Evolutionary conservation across 2,888 invertebrate genomes (phyloP).

Genomic region (Rhodophaea formosa): DNA sequence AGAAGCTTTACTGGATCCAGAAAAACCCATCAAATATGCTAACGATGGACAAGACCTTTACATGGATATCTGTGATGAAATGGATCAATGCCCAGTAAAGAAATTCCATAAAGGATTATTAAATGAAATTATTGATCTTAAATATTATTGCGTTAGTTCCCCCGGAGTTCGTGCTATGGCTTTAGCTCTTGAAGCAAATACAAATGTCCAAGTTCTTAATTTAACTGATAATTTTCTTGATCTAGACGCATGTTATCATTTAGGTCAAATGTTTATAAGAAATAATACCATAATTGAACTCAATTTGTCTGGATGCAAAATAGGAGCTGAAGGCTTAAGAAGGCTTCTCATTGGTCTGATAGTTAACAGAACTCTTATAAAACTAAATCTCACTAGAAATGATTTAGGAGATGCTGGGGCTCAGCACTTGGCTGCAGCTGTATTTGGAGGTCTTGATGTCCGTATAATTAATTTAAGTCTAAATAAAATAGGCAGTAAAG

Average conservation of each 20-base stretch:
- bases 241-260: slow-evolving; percentile 58
- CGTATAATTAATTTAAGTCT: slow-evolving; percentile 48
- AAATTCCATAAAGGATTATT: slow-evolving; percentile 48
- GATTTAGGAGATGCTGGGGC: slow-evolving; percentile 48
- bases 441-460: slow-evolving; percentile 44
- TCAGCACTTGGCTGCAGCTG: slow-evolving; percentile 40
- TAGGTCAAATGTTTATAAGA: slow-evolving; percentile 52
- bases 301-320: slow-evolving; percentile 58
- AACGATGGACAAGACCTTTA: slow-evolving; percentile 64
- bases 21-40: slow-evolving; percentile 39
- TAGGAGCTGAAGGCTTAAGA: slow-evolving; percentile 48
- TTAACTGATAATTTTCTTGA: slow-evolving; percentile 60
- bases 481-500: slow-evolving; percentile 50
- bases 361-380: slow-evolving; percentile 40
- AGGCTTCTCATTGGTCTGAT: slow-evolving; percentile 39
- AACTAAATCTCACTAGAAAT: slow-evolving; percentile 51
- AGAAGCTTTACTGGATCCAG: slow-evolving; percentile 47
- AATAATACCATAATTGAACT: slow-evolving; percentile 50
- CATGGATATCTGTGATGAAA: slow-evolving; percentile 53
- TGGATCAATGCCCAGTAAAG: slow-evolving; percentile 50
- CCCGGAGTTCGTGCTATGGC: slow-evolving; percentile 58
- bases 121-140: slow-evolving; percentile 49
- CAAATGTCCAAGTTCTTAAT: slow-evolving; percentile 44
- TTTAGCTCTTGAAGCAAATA: slow-evolving; percentile 52
- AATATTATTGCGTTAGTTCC: slow-evolving; percentile 59